phyloP scores from a whole-genome alignment of 2,113 vertebrate species.

The Hippocampus guttulatus region DNA sequence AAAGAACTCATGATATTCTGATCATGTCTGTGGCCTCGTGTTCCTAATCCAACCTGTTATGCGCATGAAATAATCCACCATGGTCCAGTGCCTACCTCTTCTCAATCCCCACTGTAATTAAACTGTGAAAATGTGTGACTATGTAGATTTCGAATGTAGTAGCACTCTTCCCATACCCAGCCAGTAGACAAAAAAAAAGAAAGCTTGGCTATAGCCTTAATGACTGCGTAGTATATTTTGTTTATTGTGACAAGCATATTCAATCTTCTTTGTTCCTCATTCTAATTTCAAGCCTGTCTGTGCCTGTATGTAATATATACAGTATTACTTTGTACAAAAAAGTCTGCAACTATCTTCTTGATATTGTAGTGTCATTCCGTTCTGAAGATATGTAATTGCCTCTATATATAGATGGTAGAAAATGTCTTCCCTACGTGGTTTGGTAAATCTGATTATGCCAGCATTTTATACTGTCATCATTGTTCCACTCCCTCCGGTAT shows the following conservation, averaged over 20 bases:
- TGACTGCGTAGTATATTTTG: background rate
- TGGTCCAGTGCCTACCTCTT: background rate
- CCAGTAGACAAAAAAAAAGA: background rate
- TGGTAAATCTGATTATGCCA: conserved; percentile 35
- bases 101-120: background rate
- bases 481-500: conserved; percentile 29
- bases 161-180: background rate
- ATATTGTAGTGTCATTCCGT: background rate
- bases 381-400: background rate
- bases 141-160: background rate
- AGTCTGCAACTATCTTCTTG: background rate
- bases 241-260: background rate
- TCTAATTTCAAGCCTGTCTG: background rate
- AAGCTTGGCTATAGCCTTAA: background rate
- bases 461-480: conserved; percentile 23
- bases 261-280: background rate
- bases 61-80: background rate
- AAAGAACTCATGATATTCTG: background rate
- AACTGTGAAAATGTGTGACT: background rate
- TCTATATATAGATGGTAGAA: background rate
- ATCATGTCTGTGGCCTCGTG: background rate
- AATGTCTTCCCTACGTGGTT: background rate
- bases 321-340: background rate
- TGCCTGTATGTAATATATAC: background rate
- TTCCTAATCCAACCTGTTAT: background rate